Percentiles rank a stretch among this genome's conserved stretches.
Conservation (phyloP, 2,113 vertebrate genomes). For the Azemiops feae region DNA sequence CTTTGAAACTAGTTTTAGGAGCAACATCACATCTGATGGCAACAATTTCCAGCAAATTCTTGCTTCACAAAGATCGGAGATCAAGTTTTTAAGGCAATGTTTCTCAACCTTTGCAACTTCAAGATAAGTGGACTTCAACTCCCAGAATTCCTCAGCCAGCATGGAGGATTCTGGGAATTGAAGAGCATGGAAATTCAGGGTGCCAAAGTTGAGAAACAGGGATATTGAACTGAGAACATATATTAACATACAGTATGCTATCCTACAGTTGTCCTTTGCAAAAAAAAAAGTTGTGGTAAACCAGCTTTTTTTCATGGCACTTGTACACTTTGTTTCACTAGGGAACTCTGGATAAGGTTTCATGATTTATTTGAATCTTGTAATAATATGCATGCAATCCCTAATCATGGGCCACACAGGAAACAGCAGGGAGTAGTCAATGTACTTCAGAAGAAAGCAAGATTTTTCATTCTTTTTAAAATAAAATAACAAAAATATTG, state of each 20-base stretch:
- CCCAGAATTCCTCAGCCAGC: background rate
- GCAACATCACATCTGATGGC: background rate
- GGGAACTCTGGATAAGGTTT: background rate
- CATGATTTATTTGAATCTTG: background rate
- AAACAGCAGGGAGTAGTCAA: constrained; percentile 9
- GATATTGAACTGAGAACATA: background rate
- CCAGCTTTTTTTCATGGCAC: background rate
- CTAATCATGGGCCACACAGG: background rate
- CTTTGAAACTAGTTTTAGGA: background rate
- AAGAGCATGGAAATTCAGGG: background rate
- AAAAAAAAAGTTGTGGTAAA: background rate
- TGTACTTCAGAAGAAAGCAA: constrained; percentile 33
- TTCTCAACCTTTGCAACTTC: background rate
- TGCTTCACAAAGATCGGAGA: background rate
- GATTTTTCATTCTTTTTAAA: constrained; percentile 23
- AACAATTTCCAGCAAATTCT: background rate
- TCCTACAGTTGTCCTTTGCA: background rate
- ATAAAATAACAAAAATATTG: background rate
- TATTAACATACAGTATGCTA: background rate
- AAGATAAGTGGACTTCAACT: background rate
- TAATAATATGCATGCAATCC: background rate
- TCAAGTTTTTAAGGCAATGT: background rate
- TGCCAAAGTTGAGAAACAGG: background rate
- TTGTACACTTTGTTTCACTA: background rate
- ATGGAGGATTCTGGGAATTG: background rate